Conservation (phyloP, 2,113 vertebrate species). For the Geococcyx californianus region DNA sequence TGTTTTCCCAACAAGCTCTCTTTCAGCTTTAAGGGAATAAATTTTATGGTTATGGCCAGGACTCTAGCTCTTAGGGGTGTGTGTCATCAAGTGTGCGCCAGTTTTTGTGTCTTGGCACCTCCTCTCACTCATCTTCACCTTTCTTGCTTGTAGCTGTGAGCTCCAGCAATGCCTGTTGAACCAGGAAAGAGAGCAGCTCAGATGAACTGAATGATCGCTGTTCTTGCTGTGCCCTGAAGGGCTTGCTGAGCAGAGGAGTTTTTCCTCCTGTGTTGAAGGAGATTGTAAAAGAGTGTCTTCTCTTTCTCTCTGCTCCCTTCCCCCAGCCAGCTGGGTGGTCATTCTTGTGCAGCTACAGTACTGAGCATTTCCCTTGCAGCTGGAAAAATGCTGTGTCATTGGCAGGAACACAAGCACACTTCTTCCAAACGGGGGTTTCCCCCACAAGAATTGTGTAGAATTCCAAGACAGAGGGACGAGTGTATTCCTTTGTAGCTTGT, state of each 20-base stretch:
- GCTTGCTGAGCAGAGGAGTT: neutral
- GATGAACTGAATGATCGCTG: neutral
- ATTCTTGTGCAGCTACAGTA: neutral
- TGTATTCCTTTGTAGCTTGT: neutral
- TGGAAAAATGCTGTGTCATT: conserved; percentile 58
- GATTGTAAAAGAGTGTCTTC: neutral
- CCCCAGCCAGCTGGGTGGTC: conserved; percentile 36
- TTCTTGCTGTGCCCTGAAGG: neutral
- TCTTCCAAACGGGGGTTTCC: accelerated
- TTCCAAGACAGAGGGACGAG: neutral
- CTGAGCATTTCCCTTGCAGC: neutral
- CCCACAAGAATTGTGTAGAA: neutral
- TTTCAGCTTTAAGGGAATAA: neutral
- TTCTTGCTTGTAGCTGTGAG: neutral
- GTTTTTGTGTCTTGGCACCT: neutral
- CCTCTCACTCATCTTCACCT: neutral
- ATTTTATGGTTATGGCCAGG: neutral
- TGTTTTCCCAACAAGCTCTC: neutral
- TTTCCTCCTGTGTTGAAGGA: neutral
- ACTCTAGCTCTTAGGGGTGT: neutral
- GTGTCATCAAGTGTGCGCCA: neutral
- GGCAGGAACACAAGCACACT: neutral
- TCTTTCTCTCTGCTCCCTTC: neutral
- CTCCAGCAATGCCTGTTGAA: neutral
- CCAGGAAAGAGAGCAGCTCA: neutral